Evolutionary conservation across 1,140 invertebrate species (phyloP).

Genomic region (Trichomalopsis sarcophagae): DNA sequence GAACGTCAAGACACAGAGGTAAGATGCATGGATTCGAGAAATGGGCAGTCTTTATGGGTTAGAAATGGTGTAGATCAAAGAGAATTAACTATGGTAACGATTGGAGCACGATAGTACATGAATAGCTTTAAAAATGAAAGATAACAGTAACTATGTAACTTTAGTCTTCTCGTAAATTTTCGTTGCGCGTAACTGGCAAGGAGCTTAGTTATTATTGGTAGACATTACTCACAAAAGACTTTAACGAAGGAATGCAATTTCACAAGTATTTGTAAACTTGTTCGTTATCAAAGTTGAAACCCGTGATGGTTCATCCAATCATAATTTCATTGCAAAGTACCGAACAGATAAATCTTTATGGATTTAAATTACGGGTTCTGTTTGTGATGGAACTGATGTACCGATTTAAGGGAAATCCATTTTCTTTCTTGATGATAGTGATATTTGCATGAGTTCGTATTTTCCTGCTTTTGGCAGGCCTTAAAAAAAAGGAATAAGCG

Average conservation of each 20-base stretch:
- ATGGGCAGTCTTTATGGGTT: not conserved
- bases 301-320: not conserved
- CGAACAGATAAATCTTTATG: not conserved
- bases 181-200: no score
- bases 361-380: not conserved
- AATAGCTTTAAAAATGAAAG: not conserved
- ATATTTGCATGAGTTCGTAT: not conserved
- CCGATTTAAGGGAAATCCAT: not conserved
- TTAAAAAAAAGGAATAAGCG: not conserved
- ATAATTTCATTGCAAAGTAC: not conserved
- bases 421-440: constrained; percentile 8
- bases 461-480: constrained; percentile 10
- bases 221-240: not conserved
- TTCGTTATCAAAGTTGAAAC: not conserved
- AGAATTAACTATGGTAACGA: not conserved
- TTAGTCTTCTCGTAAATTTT: not conserved
- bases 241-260: constrained; percentile 5
- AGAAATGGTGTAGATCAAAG: not conserved
- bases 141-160: not conserved
- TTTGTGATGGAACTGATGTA: not conserved
- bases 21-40: not conserved
- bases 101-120: not conserved
- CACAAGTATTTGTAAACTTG: not conserved
- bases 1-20: constrained; percentile 65
- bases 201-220: no score